Percentiles rank a stretch among this genome's conserved stretches.
phyloP scores from a whole-genome alignment of 2,888 invertebrate species.

The Apamea epomidion region DNA sequence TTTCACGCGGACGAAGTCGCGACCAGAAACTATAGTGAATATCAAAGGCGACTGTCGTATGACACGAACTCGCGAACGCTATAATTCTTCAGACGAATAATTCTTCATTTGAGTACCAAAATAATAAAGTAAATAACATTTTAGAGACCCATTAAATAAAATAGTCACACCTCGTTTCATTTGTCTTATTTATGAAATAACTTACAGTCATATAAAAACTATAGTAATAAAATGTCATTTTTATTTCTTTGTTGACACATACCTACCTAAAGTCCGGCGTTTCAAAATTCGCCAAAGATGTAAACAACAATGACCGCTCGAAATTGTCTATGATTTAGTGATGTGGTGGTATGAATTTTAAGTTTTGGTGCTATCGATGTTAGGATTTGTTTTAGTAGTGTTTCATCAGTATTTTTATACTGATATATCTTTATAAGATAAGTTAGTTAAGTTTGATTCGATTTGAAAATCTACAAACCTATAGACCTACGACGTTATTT shows the following conservation, averaged over 20 bases:
- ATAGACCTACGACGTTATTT: no score
- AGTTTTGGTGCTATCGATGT: no score
- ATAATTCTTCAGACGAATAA: not conserved
- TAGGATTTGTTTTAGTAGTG: no score
- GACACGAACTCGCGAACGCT: not conserved
- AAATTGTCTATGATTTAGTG: no score
- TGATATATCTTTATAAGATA: no score
- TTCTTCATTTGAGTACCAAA: conserved; percentile 18
- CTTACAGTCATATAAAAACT: not conserved
- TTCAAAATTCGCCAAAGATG: no score
- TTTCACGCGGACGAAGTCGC: not conserved
- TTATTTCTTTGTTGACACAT: not conserved
- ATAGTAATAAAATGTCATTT: not conserved
- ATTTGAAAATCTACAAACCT: no score
- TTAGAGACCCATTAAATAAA: conserved; percentile 16
- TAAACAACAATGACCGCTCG: no score
- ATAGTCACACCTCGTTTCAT: conserved; percentile 29
- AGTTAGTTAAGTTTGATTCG: no score
- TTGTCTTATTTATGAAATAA: conserved; percentile 16
- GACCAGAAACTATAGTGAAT: not conserved
- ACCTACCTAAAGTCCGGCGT: no score
- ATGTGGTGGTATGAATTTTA: no score
- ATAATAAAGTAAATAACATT: conserved; percentile 12
- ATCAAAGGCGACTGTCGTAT: not conserved
- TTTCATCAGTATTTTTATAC: no score